A percentile compares a stretch with the other conserved stretches of the same genome.
Conservation (phyloP, 2,888 invertebrate genomes). For the Metallyticus violacea region DNA sequence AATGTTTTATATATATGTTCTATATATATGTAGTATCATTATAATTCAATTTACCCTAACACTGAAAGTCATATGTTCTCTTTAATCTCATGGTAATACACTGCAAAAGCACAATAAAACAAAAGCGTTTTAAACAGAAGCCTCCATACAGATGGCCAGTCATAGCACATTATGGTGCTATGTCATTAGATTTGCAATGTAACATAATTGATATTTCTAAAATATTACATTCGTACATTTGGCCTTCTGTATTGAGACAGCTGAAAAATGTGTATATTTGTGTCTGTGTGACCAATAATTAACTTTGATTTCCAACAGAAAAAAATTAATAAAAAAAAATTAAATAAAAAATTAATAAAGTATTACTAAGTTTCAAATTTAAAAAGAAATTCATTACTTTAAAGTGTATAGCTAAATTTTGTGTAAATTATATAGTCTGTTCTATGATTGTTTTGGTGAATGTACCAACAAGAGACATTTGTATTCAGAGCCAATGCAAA, state of each 20-base stretch:
- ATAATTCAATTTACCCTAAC: no score
- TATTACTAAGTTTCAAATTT: no score
- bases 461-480: neutral
- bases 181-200: neutral
- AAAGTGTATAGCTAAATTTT: neutral
- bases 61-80: neutral
- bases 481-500: neutral
- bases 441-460: neutral
- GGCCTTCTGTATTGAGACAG: neutral
- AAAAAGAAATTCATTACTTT: neutral
- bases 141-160: neutral
- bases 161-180: neutral
- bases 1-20: no score
- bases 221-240: neutral
- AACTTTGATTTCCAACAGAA: neutral
- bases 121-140: neutral
- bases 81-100: neutral
- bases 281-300: neutral
- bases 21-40: no score
- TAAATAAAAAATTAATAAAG: neutral
- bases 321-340: neutral
- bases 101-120: neutral
- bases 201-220: neutral
- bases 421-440: neutral
- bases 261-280: neutral